These are phyloP conservation scores for Zygogramma bicolorata DNA, from an alignment of 2,888 invertebrate genomes.

Conservation along the genomic window DNA sequence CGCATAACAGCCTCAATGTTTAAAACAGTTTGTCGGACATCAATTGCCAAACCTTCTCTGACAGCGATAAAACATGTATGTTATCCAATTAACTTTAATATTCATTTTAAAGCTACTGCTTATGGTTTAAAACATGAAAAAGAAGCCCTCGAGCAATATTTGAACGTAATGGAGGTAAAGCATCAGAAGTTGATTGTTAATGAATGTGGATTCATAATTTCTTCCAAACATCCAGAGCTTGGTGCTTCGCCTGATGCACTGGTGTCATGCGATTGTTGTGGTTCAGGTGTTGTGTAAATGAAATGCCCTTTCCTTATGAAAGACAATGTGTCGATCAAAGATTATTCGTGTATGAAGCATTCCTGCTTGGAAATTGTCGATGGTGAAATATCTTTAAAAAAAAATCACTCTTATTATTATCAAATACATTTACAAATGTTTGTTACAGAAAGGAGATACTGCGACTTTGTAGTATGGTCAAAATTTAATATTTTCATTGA, in stretches of 20 bases:
- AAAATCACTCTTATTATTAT: background rate
- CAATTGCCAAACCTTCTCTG: background rate
- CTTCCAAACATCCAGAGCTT: background rate
- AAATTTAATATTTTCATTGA: slow-evolving; percentile 1
- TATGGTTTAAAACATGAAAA: background rate
- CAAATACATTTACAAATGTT: background rate
- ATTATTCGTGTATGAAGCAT: background rate
- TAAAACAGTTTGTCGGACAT: background rate
- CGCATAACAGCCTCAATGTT: background rate
- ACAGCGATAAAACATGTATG: background rate
- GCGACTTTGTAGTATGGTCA: slow-evolving; percentile 5
- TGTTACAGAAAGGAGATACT: background rate
- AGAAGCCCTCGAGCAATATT: background rate
- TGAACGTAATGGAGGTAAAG: background rate
- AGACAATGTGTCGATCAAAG: background rate
- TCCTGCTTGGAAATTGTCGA: background rate
- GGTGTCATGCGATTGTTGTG: background rate
- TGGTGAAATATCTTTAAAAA: background rate
- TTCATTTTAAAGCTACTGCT: background rate
- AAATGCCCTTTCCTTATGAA: background rate
- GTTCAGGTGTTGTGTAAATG: background rate
- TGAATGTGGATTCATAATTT: background rate
- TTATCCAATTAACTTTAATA: background rate
- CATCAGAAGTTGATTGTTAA: background rate
- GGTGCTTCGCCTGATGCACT: background rate